Evolutionary conservation across 2,113 vertebrate species (phyloP).

Genomic region (Equus quagga): DNA sequence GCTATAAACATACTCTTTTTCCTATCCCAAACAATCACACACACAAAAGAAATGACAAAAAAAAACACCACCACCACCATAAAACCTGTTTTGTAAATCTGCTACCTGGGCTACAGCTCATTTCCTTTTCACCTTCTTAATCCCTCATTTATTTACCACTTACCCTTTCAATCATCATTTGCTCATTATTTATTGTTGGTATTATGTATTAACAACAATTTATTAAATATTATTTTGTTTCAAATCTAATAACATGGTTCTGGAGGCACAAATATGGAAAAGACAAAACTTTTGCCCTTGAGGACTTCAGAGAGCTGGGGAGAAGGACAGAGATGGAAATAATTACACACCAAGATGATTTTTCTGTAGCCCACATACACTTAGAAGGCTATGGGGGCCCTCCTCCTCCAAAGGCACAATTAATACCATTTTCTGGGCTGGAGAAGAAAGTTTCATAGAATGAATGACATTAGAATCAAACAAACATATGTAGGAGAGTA

Average conservation of each 20-base stretch:
- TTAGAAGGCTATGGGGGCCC: background rate
- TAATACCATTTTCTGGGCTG: background rate
- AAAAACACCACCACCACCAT: background rate
- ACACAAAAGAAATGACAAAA: background rate
- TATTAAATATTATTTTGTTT: conserved; percentile 42
- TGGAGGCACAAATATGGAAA: background rate
- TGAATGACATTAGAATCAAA: background rate
- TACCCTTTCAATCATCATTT: background rate
- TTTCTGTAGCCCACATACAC: background rate
- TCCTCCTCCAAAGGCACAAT: background rate
- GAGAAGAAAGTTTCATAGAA: background rate
- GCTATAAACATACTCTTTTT: background rate
- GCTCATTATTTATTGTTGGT: background rate
- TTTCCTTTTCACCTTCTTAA: background rate
- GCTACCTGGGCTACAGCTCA: background rate
- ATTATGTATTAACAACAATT: background rate
- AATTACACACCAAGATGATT: background rate
- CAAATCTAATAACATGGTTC: background rate
- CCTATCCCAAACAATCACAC: background rate
- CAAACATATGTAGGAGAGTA: background rate
- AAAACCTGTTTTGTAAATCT: conserved; percentile 11
- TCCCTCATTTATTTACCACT: background rate
- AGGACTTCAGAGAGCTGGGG: background rate
- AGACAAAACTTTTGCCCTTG: background rate
- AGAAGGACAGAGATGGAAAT: background rate